Evolutionary conservation across 2,797 vertebrate genomes (phyloP), one percentile per base, ranked within the genome.

Genomic region (Thripadectes ignobilis): DNA sequence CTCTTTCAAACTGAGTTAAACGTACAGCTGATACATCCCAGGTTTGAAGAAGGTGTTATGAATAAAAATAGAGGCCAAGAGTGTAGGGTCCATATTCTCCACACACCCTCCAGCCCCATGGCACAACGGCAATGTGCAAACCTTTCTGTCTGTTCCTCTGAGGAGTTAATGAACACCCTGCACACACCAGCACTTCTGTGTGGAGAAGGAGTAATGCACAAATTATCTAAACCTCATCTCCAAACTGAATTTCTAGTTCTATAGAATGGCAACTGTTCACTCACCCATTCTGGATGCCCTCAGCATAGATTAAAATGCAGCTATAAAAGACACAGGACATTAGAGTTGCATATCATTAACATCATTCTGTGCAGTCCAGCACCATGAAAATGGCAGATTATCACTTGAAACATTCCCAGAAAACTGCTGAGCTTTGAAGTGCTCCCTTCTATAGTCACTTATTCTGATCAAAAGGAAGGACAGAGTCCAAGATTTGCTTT

Each of bases 371-470:
- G 62, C 57, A 76, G 81, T 27, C 38, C 49, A 32, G 32, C 16
- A 32, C 27, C 48, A 52, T 0, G 0, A 69, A 58, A 72, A 30
- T 4, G 77, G 79, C 43, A 86, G 58, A 84, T 92, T 84, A 73
- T 58, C 58, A 45, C 58, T 88, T 84, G 76, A 89, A 93, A 86
- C n/a, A 74, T 58, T 85, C 54, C 46, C 63, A 61, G 76, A 54
- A 88, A 90, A 66, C 20, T 62, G 73, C 79, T 80, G 75, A 61
- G 61, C 59, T 92, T 78, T 88, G 93, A 78, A 92, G 62, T 43
- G 41, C 23, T 41, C 58, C 14, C 23, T 72, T 69, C 38, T 14
- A 34, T 11, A 32, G 34, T 59, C 55, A 38, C 19, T 55, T 54
- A 23, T 55, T 78, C 79, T 75, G n/a, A 93, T 77, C 72, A 89